A percentile compares a stretch with the other conserved stretches of the same genome.
phyloP scores from a whole-genome alignment of 1,140 invertebrate species.

The Coenobita brevimanus region DNA sequence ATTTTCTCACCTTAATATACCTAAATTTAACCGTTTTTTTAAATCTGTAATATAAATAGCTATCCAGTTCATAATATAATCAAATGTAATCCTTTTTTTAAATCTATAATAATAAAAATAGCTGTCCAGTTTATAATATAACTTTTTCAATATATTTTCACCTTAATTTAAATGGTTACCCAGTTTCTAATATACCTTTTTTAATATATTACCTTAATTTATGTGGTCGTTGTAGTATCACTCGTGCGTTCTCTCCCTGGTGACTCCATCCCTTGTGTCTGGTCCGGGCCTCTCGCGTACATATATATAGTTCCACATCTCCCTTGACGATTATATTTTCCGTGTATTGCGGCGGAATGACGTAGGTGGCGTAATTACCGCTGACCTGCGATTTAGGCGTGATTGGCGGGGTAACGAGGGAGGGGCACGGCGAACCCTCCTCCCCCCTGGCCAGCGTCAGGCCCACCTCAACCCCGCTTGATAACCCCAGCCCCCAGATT shows the following conservation, averaged over 20 bases:
- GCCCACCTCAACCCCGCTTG: slow-evolving; percentile 41
- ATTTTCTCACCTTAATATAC: too few species aligned
- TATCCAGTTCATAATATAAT: too few species aligned
- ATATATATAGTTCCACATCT: slow-evolving; percentile 31
- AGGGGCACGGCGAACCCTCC: slow-evolving; percentile 43
- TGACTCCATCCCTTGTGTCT: slow-evolving; percentile 48
- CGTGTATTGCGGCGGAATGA: slow-evolving; percentile 23
- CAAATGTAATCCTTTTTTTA: too few species aligned
- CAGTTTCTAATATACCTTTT: too few species aligned
- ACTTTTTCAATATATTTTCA: neutral
- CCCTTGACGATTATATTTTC: neutral
- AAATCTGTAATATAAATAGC: too few species aligned
- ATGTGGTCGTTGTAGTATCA: slow-evolving; percentile 23
- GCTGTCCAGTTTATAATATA: too few species aligned
- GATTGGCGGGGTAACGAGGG: slow-evolving; percentile 49
- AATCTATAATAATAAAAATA: too few species aligned
- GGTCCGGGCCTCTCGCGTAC: slow-evolving; percentile 45
- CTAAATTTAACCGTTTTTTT: too few species aligned
- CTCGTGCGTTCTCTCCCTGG: slow-evolving; percentile 15
- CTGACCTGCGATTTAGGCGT: neutral
- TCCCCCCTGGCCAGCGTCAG: slow-evolving; percentile 54
- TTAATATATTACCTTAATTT: slow-evolving; percentile 46
- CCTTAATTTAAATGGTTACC: too few species aligned
- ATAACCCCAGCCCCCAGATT: slow-evolving; percentile 48
- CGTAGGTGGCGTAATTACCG: slow-evolving; percentile 21